Evolutionary conservation across 2,113 vertebrate genomes (phyloP).

Genomic region (Dascyllus trimaculatus): DNA sequence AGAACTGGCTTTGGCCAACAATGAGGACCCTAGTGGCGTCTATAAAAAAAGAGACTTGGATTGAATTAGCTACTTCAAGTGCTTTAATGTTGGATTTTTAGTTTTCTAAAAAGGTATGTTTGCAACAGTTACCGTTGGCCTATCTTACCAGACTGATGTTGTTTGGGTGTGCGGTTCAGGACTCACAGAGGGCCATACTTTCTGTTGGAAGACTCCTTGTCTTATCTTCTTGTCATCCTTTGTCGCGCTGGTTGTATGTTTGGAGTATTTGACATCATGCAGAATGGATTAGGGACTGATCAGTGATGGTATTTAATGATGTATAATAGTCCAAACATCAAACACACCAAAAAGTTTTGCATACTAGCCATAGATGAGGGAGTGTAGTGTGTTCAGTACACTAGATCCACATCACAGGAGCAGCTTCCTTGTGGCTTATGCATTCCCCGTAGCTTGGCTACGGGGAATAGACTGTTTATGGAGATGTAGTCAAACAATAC

Average conservation of each 20-base stretch:
- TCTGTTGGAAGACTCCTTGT: neutral
- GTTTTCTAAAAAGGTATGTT: too few species aligned
- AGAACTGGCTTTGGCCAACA: too few species aligned
- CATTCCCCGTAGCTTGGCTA: neutral
- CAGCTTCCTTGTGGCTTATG: slow-evolving; percentile 1
- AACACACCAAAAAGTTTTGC: neutral
- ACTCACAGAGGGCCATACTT: neutral
- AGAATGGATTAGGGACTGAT: neutral
- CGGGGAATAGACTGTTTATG: slow-evolving; percentile 28
- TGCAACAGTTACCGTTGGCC: too few species aligned
- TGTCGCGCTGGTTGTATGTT: neutral
- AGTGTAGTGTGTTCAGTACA: neutral
- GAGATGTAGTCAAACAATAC: slow-evolving; percentile 18
- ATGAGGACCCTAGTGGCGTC: too few species aligned
- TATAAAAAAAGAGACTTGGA: too few species aligned
- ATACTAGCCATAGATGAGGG: neutral
- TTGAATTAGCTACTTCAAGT: too few species aligned
- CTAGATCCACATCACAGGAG: slow-evolving; percentile 10
- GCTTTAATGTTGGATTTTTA: too few species aligned
- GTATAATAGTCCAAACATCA: neutral
- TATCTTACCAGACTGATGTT: too few species aligned
- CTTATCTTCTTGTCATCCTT: neutral
- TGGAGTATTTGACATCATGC: neutral
- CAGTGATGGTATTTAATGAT: neutral
- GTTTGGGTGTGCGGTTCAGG: neutral